These are phyloP conservation scores for Prenolepis imparis DNA, from an alignment of 2,888 invertebrate species.

Conservation along the genomic window DNA sequence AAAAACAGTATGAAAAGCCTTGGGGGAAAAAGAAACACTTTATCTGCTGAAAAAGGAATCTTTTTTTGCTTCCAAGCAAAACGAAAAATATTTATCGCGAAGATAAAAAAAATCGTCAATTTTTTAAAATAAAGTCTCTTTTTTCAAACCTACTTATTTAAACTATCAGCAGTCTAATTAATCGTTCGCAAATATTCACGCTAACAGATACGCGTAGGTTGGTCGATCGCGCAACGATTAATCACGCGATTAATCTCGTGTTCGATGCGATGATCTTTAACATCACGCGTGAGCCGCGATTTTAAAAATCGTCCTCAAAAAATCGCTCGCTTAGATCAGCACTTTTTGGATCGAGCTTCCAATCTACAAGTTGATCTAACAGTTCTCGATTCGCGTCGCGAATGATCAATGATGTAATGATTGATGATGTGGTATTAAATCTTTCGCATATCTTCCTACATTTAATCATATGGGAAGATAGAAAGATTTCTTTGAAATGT, in stretches of 20 bases:
- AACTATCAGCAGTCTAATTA: slow-evolving; percentile 23
- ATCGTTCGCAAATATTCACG: slow-evolving; percentile 30
- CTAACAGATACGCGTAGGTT: slow-evolving; percentile 36
- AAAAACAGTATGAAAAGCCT: too few species aligned
- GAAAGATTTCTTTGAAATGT: not conserved
- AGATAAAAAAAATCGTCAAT: not conserved
- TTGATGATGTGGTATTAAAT: not conserved
- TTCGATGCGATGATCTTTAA: slow-evolving; percentile 22
- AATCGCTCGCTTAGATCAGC: slow-evolving; percentile 36
- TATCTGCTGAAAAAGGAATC: not conserved
- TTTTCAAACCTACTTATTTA: slow-evolving; percentile 18
- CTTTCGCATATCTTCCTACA: not conserved
- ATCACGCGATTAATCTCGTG: slow-evolving; percentile 39
- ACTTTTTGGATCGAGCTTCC: not conserved
- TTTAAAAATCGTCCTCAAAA: slow-evolving; percentile 31
- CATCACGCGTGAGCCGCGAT: slow-evolving; percentile 40
- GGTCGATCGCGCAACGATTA: slow-evolving; percentile 34
- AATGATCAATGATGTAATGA: slow-evolving; percentile 15
- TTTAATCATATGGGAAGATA: not conserved
- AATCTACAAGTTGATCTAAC: slow-evolving; percentile 1
- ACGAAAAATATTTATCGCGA: not conserved
- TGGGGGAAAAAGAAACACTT: not conserved
- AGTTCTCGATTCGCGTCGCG: not conserved
- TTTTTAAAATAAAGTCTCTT: not conserved
- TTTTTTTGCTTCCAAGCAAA: not conserved